Base-by-base conservation (phyloP, 2,113 vertebrate genomes). In the Tricholaema leucomelas region DNA sequence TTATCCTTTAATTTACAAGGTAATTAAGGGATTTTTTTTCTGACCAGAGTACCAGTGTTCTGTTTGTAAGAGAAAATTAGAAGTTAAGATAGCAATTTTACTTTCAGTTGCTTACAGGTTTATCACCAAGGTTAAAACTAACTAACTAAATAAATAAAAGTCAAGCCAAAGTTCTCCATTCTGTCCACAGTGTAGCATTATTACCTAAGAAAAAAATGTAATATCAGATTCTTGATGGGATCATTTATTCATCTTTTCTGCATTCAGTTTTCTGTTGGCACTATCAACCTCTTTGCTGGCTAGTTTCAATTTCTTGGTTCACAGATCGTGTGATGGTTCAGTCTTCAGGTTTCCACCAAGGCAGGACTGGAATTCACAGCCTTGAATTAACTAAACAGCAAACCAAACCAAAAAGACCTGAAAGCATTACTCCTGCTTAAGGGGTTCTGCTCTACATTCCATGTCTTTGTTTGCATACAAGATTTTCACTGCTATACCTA, bases 21-120 rank as follows among this genome's bases (percentile, higher is more conserved):
- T 84, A 92, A 95, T 95, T 91, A 95, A 89, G 71, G 88, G 72
- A 95, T 95, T 95, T 89, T 93, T 96, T 96, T 95, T 88, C 91
- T 59, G 35, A 81, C 82, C 69, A 74, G 73, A 95, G 92, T 87
- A 88, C 63, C 64, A 65, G 70, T 85, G 28, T 74, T 93, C 44
- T 52, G 16, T 91, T 86, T 91, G 84, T 77, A 94, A 82, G 55
- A 67, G 82, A 94, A 96, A 95, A 92, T 88, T 75, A 83, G 75
- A 95, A 91, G 66, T 93, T 94, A 92, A 18, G 16, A 80, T 8
- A 20, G 81, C 74, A 95, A 81, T 90, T 96, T 91, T 85, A 75
- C 64, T 91, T 90, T 15, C 3, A 87, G 77, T 85, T 94, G 65
- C 76, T 87, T 93, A 48, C 60, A 78, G 31, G 65, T 84, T 91